Evolutionary conservation across 2,113 vertebrate genomes (phyloP).

Genomic region (Numenius arquata): DNA sequence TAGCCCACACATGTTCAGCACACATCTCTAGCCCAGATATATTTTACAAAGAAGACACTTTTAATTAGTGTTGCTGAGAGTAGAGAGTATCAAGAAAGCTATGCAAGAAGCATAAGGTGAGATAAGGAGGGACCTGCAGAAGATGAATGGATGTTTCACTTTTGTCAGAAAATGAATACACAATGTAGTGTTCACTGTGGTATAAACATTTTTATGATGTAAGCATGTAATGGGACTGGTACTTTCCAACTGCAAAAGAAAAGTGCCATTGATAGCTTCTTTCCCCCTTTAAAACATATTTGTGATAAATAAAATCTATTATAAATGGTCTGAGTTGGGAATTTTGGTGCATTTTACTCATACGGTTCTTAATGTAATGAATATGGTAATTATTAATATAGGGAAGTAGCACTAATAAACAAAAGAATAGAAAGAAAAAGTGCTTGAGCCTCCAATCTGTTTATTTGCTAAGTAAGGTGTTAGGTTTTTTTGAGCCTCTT

Average conservation of each 20-base stretch:
- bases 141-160: neutral
- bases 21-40: neutral
- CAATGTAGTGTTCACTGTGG: neutral
- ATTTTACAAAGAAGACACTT: neutral
- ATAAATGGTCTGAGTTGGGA: neutral
- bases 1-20: neutral
- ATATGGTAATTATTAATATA: neutral
- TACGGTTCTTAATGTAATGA: neutral
- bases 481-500: neutral
- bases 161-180: neutral
- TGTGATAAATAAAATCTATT: neutral
- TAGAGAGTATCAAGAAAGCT: neutral
- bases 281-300: neutral
- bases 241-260: neutral
- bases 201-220: neutral
- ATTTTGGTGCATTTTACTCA: neutral
- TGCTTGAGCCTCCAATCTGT: neutral
- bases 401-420: neutral
- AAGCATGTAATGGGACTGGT: neutral
- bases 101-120: neutral
- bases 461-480: neutral
- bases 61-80: neutral
- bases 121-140: neutral
- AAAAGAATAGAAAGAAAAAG: neutral
- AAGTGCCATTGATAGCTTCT: neutral